phyloP scores from a whole-genome alignment of 1,140 invertebrate species.

The Ips typographus region DNA sequence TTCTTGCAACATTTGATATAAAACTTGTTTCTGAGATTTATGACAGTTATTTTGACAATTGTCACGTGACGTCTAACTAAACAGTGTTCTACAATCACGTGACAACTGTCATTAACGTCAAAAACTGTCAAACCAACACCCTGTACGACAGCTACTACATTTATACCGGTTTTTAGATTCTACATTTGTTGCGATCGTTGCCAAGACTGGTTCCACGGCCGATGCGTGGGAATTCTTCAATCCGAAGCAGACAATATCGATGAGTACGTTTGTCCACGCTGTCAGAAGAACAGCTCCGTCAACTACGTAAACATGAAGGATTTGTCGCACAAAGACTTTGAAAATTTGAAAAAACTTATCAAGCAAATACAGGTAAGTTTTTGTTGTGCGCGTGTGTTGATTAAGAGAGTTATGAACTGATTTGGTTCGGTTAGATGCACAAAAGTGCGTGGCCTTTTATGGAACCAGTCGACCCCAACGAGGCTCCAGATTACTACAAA shows the following conservation, averaged over 20 bases:
- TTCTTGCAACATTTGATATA: no score
- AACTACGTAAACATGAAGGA: slow-evolving; percentile 90
- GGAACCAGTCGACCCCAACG: slow-evolving; percentile 91
- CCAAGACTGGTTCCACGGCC: slow-evolving; percentile 98
- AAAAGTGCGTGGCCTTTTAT: slow-evolving; percentile 97
- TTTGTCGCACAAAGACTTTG: slow-evolving; percentile 78
- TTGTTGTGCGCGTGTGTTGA: neutral
- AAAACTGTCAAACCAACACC: no score
- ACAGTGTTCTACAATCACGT: no score
- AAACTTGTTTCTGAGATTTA: no score
- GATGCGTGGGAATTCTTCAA: slow-evolving; percentile 94
- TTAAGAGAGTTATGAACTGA: neutral
- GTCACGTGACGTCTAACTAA: no score
- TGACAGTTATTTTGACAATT: no score
- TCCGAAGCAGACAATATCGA: slow-evolving; percentile 93
- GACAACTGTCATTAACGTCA: no score
- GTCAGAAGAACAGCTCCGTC: slow-evolving; percentile 83
- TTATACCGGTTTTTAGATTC: slow-evolving; percentile 63
- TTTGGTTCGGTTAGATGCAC: slow-evolving; percentile 61
- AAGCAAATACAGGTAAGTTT: slow-evolving; percentile 82
- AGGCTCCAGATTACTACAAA: slow-evolving; percentile 96
- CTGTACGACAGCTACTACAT: neutral
- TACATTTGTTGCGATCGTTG: slow-evolving; percentile 98
- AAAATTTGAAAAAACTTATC: slow-evolving; percentile 79
- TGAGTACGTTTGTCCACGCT: slow-evolving; percentile 95